Evolutionary conservation across 2,888 invertebrate species (phyloP), one percentile per base, ranked within the genome.

Genomic region (Parnassius mnemosyne): DNA sequence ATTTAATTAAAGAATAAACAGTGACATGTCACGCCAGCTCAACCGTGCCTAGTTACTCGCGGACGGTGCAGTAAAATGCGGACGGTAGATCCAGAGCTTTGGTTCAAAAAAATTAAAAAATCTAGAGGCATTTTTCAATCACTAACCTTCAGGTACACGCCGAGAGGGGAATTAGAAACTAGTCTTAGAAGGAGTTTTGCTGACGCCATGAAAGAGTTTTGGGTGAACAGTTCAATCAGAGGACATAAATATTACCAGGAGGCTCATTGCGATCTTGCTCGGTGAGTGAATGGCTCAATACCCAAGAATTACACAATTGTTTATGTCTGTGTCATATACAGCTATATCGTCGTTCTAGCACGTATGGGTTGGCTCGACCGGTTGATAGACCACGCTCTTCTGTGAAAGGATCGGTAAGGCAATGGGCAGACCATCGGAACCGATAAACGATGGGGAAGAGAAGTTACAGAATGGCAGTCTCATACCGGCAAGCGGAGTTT

Each of bases 181-280:
- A 7, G 13, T 9, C 16, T 49, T 2, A n/a, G 75, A 25, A 51
- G 56, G 13, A 73, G 77, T 61, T 67, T 77, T 5, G 11, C 20
- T 1, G 72, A 74, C 55, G 70, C 77, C 10, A 49, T 71, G 63
- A 51, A 13, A 10, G 77, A 79, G 57, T 71, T 69, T 20, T 60
- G 67, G 53, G 59, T 51, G 10, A 66, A 71, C 53, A 65, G 69
- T 57, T 66, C 72, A 3, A 11, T 70, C 2, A 50, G 58, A 43
- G 68, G 69, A 1, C 47, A n/a, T 10, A 47, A 9, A n/a, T 56
- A 47, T 12, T 20, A 46, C 1, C 25, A n/a, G 2, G 20, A 16
- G 25, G 3, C 16, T 25, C 12, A 49, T 16, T n/a, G 34, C 34
- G 34, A 34, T 34, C 7, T 34, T 34, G 5, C 34, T 34, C 34